Conservation (phyloP, 1,140 invertebrate species). For the Cyclargus thomasi region DNA sequence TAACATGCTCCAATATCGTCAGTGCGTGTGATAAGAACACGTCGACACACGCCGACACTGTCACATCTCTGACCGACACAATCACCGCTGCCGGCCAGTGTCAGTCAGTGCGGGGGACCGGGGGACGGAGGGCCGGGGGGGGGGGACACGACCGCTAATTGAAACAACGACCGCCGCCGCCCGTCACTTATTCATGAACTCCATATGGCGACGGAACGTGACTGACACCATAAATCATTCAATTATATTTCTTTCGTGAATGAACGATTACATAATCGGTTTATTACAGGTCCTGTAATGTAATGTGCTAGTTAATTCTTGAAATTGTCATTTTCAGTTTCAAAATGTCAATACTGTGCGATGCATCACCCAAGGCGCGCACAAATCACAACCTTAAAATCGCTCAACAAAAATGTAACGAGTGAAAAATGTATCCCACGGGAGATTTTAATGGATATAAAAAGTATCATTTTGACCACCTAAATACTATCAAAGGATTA, state of each 20-base stretch:
- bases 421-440: too few species aligned
- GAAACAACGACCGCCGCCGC: constrained; percentile 67
- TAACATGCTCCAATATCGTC: neutral
- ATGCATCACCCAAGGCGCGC: too few species aligned
- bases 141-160: constrained; percentile 68
- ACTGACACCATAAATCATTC: constrained; percentile 69
- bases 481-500: too few species aligned
- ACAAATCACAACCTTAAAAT: too few species aligned
- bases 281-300: neutral
- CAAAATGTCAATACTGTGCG: too few species aligned
- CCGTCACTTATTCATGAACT: constrained; percentile 73
- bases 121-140: neutral
- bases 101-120: constrained; percentile 44
- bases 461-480: too few species aligned
- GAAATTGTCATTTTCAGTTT: too few species aligned
- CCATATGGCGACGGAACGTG: constrained; percentile 69
- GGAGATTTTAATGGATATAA: too few species aligned
- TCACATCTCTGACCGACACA: neutral
- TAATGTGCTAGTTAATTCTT: too few species aligned
- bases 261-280: neutral
- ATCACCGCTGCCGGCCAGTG: constrained; percentile 32
- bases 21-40: neutral
- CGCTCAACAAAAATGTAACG: too few species aligned
- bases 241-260: constrained; percentile 67
- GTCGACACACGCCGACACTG: neutral